Evolutionary conservation across 1,140 invertebrate species (phyloP).

Genomic region (Luehdorfia chinensis): DNA sequence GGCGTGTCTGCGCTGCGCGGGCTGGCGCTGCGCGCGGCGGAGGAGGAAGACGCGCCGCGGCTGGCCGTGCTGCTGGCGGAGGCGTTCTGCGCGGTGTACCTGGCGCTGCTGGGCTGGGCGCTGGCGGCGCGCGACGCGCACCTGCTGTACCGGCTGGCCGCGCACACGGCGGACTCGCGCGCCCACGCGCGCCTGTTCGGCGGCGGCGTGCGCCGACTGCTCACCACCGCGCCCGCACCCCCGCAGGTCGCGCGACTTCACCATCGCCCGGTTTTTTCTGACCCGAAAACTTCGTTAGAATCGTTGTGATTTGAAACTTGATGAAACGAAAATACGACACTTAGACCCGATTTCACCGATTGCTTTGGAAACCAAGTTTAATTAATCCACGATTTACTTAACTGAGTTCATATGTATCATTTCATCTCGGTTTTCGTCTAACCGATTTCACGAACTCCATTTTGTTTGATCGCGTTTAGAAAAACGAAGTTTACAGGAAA

Average conservation of each 20-base stretch:
- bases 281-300: no score
- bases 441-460: no score
- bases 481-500: no score
- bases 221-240: constrained; percentile 83
- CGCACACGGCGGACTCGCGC: constrained; percentile 87
- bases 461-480: no score
- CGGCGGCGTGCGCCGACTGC: constrained; percentile 94
- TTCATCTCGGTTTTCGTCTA: no score
- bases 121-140: constrained; percentile 96
- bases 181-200: constrained; percentile 95
- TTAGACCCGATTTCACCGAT: no score
- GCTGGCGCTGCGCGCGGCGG: constrained; percentile 93
- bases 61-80: constrained; percentile 95
- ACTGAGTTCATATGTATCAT: no score
- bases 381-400: no score
- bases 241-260: constrained; percentile 34
- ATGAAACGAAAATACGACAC: no score
- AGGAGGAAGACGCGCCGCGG: constrained; percentile 97
- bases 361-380: no score
- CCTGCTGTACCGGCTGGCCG: constrained; percentile 92
- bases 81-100: constrained; percentile 94
- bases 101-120: constrained; percentile 95
- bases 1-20: constrained; percentile 94
- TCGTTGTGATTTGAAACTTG: no score
- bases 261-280: no score